phyloP scores from a whole-genome alignment of 1,140 invertebrate species.

The Amphibalanus amphitrite region DNA sequence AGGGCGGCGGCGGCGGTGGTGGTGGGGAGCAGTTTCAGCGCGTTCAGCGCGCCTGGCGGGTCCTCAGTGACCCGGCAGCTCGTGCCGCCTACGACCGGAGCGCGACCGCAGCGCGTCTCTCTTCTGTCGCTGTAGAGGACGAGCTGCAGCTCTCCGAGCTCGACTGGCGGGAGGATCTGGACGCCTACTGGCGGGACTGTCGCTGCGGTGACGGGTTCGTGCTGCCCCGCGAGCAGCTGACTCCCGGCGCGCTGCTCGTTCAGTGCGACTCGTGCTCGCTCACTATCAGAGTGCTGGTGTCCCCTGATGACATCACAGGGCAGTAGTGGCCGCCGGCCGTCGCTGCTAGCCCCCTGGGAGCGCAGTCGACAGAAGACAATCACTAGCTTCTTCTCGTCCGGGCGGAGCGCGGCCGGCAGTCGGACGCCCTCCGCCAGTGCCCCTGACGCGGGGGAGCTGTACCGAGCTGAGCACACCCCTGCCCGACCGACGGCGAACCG shows the following conservation, averaged over 20 bases:
- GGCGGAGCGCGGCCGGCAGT: too few relatives aligned
- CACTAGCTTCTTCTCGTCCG: not conserved
- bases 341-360: not conserved
- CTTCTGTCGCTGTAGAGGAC: too few relatives aligned
- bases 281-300: not conserved
- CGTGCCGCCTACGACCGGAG: too few relatives aligned
- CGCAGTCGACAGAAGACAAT: not conserved
- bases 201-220: not conserved
- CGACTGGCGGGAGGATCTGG: too few relatives aligned
- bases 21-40: too few relatives aligned
- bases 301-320: not conserved
- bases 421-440: too few relatives aligned
- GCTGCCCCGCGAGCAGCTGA: not conserved
- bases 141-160: too few relatives aligned
- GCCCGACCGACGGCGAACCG: not conserved
- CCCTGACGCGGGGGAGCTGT: too few relatives aligned
- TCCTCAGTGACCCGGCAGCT: too few relatives aligned
- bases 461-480: not conserved
- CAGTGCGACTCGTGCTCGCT: not conserved
- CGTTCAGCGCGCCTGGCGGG: too few relatives aligned
- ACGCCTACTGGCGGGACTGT: not conserved
- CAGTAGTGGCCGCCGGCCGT: not conserved
- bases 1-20: too few relatives aligned
- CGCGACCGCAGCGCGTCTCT: too few relatives aligned
- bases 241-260: not conserved